phyloP scores from a whole-genome alignment of 2,113 vertebrate species.

The Tapirus terrestris region DNA sequence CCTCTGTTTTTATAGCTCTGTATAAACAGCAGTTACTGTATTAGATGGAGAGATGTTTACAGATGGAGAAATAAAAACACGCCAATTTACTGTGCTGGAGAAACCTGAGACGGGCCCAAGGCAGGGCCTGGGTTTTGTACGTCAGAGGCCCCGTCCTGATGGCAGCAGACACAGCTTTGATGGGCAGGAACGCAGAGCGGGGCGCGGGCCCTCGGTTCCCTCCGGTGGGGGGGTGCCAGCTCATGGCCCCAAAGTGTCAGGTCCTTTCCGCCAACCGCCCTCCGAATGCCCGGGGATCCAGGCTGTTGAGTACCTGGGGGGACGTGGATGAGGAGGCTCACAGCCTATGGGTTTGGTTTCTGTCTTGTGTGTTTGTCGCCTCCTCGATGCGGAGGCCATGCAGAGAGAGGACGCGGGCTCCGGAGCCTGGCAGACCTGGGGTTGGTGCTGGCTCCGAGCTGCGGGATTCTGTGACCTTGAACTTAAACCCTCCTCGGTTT shows the following conservation, averaged over 20 bases:
- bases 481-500: not conserved
- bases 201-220: not conserved
- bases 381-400: not conserved
- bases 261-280: not conserved
- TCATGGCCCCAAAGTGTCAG: rapidly evolving
- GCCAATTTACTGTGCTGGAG: slow-evolving; percentile 84
- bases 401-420: rapidly evolving
- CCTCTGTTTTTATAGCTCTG: slow-evolving; percentile 85
- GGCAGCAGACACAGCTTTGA: slow-evolving; percentile 85
- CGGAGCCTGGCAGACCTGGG: rapidly evolving
- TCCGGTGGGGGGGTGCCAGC: not conserved
- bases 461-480: not conserved
- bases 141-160: slow-evolving; percentile 77
- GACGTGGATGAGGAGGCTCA: rapidly evolving
- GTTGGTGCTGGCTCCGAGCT: not conserved
- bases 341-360: rapidly evolving
- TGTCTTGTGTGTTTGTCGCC: no score
- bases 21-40: slow-evolving; percentile 87
- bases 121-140: slow-evolving; percentile 84
- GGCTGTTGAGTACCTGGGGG: rapidly evolving
- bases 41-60: slow-evolving; percentile 88
- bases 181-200: slow-evolving; percentile 74
- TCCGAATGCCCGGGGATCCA: rapidly evolving
- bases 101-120: slow-evolving; percentile 83
- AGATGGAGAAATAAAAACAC: slow-evolving; percentile 88